Base-by-base conservation (phyloP, 30 jellyfish, hydroid and myxozoan species). In the Aurelia aurita complex sp. Pacific region DNA sequence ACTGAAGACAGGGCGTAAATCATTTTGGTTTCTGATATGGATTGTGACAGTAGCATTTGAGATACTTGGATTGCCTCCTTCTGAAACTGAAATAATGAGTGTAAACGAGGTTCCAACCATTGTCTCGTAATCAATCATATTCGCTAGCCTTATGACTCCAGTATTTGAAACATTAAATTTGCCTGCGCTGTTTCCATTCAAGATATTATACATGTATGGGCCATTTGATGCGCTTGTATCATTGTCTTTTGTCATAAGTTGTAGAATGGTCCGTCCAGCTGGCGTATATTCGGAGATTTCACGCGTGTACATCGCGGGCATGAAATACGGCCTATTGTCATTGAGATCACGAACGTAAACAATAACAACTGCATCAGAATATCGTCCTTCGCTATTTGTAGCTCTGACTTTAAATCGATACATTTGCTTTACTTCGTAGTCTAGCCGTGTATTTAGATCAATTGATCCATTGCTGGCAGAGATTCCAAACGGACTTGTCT, bases 251-350 rank as follows among this genome's bases (percentile, higher is more conserved):
- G 55, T 64, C 17, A 67, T 54, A 23, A 86, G 67, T 10, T 86
- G 96, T 2, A 77, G 89, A 23, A 94, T 85, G 32, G 83, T 76
- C 65, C 70, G 80, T 34, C 96, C 97, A 18, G 78, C 83, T 4
- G 84, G 90, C 9, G 88, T 61, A 34, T 8, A 52, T 53, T 89
- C 99, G 11, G 92, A 76, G 35, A 94, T 74, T 40, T 74, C 76
- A 14, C 79, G 80, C 29, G 91, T 57, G 83, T 77, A 74, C 42
- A 63, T 19, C 16, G 79, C 53, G 16, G 89, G 89, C 60, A 67
- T 64, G 75, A 94, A 85, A n/a, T 63, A 60, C 0, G 99, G 99
- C 33, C 80, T 73, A 57, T 89, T 94, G 80, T 94, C 97, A 76
- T 94, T 94, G 76, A 89, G 60, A 68, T 94, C 99, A 11, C 86